Conservation (phyloP, 2,888 invertebrate species). For the Junonia oenone region DNA sequence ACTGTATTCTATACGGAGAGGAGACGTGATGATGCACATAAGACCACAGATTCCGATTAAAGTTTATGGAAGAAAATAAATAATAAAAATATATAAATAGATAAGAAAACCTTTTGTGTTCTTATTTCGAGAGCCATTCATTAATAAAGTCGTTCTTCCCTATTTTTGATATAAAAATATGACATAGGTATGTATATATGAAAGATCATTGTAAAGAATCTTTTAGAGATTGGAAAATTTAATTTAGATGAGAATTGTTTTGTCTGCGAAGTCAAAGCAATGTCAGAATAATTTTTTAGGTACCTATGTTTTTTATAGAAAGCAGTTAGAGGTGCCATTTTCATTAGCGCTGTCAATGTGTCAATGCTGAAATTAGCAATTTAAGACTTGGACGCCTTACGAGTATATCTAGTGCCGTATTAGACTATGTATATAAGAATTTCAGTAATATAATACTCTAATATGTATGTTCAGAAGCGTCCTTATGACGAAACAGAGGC, state of each 20-base stretch:
- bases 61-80: neutral
- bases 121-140: neutral
- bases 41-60: conserved; percentile 10
- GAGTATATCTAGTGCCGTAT: too few species aligned
- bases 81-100: neutral
- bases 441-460: too few species aligned
- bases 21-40: neutral
- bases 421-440: too few species aligned
- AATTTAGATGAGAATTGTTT: neutral
- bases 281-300: too few species aligned
- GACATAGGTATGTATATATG: too few species aligned
- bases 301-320: too few species aligned
- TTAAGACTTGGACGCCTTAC: too few species aligned
- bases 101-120: neutral
- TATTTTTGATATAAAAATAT: neutral
- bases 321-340: too few species aligned
- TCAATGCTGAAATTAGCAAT: too few species aligned
- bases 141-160: neutral
- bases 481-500: too few species aligned
- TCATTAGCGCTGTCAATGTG: too few species aligned
- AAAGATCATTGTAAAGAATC: neutral
- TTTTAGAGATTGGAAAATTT: neutral
- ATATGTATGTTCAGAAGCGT: too few species aligned
- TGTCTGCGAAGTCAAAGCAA: neutral
- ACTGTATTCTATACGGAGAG: neutral